Evolutionary conservation across 2,888 invertebrate species (phyloP), one percentile per base, ranked within the genome.

Genomic region (Pherbina coryleti): DNA sequence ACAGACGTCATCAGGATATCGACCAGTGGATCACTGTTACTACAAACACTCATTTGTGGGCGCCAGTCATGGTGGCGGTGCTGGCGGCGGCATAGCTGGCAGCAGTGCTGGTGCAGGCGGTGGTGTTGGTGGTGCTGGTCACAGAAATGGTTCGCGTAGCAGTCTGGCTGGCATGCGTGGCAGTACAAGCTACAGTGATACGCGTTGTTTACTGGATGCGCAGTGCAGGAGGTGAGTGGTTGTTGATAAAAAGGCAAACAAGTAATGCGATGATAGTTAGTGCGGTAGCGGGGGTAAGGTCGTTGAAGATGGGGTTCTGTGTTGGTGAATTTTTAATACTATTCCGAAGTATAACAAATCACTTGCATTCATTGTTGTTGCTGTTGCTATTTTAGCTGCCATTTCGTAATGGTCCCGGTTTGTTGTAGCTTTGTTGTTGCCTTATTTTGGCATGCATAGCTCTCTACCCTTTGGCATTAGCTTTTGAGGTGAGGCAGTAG

Each of bases 1-100:
- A 82, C 90, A 90, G 86, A 90, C 90, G 85, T 89, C 90, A 84
- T 89, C 89, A 75, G 90, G 90, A 81, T 90, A 90, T 86, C 88
- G 90, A 84, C 88, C 90, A 80, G 90, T 90, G 77, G 90, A 90
- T 83, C 89, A 88, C 82, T 87, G 87, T 83, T 89, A 88, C 84
- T 89, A 89, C 82, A 89, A 90, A 83, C 86, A 88, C 82, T 87
- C 88, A 80, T 86, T 89, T 83, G 86, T 87, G 76, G 86, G 85
- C 57, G 84, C 84, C 25, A 77, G 77, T 72, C 53, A 78, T 22
- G 77, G 76, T 28, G 76, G 72, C 2, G 73, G 64, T n/a, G 81
- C 79, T 67, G 78, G 81, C 31, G 79, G 77, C 51, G 80, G 82
- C 69, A 81, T 81, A 51, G 80, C 77, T 7, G 81, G 81, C 49